A percentile compares a stretch with the other conserved stretches of the same genome.
These are phyloP conservation scores for Gnatocerus cornutus DNA, from an alignment of 2,888 invertebrate species.

Conservation along the genomic window DNA sequence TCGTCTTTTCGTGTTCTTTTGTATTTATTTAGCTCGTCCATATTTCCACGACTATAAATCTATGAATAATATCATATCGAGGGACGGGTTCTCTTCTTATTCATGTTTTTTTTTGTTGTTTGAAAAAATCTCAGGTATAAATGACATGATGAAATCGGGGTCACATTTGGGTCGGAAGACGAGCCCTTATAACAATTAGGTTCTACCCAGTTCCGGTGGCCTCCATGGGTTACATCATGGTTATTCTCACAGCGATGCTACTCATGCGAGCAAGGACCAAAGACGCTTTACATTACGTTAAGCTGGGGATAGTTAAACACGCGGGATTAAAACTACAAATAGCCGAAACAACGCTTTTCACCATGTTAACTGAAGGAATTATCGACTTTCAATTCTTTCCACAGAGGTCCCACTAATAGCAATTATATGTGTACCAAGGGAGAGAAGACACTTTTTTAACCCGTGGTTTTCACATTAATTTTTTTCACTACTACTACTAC, in stretches of 20 bases:
- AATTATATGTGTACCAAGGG: no score
- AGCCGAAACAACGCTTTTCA: not conserved
- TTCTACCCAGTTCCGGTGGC: constrained; percentile 55
- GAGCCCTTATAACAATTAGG: constrained; percentile 54
- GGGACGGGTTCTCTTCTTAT: constrained; percentile 19
- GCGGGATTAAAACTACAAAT: constrained; percentile 30
- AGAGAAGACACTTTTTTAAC: no score
- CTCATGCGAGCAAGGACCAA: constrained; percentile 31
- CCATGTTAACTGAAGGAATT: no score
- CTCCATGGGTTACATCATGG: constrained; percentile 45
- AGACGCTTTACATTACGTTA: constrained; percentile 22
- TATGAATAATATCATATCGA: constrained; percentile 40
- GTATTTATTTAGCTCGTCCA: constrained; percentile 45
- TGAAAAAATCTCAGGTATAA: constrained; percentile 38
- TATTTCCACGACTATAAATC: constrained; percentile 41
- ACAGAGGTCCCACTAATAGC: no score
- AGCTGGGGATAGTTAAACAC: constrained; percentile 15
- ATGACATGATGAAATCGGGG: constrained; percentile 45
- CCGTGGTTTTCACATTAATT: no score
- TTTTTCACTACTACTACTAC: no score
- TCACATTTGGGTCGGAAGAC: constrained; percentile 50
- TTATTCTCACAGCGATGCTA: constrained; percentile 35
- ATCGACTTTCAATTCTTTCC: no score
- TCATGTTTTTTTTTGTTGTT: not conserved
- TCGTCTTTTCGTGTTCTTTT: constrained; percentile 46